Evolutionary conservation across 2,113 vertebrate species (phyloP), one percentile per base, ranked within the genome.

Genomic region (Paradoxurus hermaphroditus): DNA sequence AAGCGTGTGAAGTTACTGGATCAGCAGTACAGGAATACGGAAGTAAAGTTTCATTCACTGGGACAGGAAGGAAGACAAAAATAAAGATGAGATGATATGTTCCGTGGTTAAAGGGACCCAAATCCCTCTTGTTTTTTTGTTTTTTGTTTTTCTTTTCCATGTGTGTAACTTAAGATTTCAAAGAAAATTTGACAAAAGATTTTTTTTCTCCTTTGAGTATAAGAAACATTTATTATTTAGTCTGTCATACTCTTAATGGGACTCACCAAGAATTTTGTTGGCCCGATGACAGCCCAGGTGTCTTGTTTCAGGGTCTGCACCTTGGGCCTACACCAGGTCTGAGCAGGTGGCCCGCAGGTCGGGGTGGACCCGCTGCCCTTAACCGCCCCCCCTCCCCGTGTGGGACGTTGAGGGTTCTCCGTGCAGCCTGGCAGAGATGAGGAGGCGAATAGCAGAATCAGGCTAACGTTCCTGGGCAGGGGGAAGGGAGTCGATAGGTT

Each of bases 1-100:
- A 97, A 97, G 59, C 13, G 19, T 67, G 89, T 39, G 65, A 92
- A 77, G 94, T 39, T 78, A 27, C 73, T 65, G 84, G 84, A n/a
- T 95, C 92, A 92, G 92, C 96, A 94, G 44, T 8, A 49, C 49
- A 3, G 1, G 18, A 51, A 51, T 19, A 56, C 25, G 29, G 87
- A n/a, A 14, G 5, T 49, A 0, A 49, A 85, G 86, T 51, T 59
- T 87, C 44, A 39, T 72, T 92, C 78, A 2, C 27, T n/a, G 62
- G 82, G 68, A 25, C 14, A 39, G 34, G n/a, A 36, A n/a, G 10
- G 31, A 34, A 31, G 49, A 11, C 19, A 44, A 31, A 31, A 81
- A 44, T 44, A 78, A 75, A 75, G 85, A 41, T 36, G 51, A 39
- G 53, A 31, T 96, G 10, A 9, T 13, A 2, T 1, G 3, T 21